A percentile compares a stretch with the other conserved stretches of the same genome.
phyloP scores from a whole-genome alignment of 2,113 vertebrate genomes.

The Cephalophus harveyi region DNA sequence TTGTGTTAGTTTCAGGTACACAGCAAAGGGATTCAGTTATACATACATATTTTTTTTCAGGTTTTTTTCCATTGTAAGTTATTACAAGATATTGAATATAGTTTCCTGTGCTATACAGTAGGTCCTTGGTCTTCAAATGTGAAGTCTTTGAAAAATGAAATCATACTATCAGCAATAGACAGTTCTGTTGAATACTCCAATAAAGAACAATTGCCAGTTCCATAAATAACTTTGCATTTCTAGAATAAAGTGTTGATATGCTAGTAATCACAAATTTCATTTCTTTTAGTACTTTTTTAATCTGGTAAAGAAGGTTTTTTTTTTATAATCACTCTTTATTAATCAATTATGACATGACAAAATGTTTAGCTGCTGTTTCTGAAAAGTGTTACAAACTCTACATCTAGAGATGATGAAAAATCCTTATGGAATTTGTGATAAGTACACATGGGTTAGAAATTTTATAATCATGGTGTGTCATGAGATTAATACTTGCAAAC shows the following conservation, averaged over 20 bases:
- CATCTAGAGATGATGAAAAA: conserved; percentile 58
- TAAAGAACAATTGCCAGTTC: conserved; percentile 67
- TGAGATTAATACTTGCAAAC: conserved; percentile 87
- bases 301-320: conserved; percentile 46
- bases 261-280: conserved; percentile 62
- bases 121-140: not conserved
- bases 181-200: conserved; percentile 68
- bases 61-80: not conserved
- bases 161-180: conserved; percentile 79
- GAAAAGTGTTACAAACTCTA: conserved; percentile 72
- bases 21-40: not conserved
- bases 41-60: not conserved
- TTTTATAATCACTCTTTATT: conserved; percentile 70
- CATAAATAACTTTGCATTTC: conserved; percentile 66
- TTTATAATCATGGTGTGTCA: conserved; percentile 84
- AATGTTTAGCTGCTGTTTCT: conserved; percentile 67
- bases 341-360: conserved; percentile 57
- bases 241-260: conserved; percentile 65
- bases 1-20: not conserved
- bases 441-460: conserved; percentile 68
- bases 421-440: conserved; percentile 73
- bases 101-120: not conserved
- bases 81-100: not conserved
- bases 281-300: conserved; percentile 74
- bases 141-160: conserved; percentile 69